Evolutionary conservation across 2,888 invertebrate genomes (phyloP).

Genomic region (Epiblema foenella): DNA sequence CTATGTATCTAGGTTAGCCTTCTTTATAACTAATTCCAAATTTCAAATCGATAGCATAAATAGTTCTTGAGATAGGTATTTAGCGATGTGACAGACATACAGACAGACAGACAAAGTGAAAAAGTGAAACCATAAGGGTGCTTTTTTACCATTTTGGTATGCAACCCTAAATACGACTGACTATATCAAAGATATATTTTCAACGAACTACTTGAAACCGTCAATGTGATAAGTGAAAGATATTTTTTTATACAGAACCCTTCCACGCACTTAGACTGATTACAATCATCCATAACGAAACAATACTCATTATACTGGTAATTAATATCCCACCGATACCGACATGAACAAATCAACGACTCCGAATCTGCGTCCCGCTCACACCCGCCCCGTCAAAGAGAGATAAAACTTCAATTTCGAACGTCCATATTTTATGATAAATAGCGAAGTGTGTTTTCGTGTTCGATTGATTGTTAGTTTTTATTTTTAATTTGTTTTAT

Average conservation of each 20-base stretch:
- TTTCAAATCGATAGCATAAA: too few species aligned
- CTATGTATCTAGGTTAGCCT: too few species aligned
- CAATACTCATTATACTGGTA: conserved; percentile 74
- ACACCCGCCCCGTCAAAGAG: conserved; percentile 52
- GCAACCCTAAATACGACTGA: too few species aligned
- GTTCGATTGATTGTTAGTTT: conserved; percentile 75
- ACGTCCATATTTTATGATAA: conserved; percentile 77
- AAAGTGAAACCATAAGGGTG: too few species aligned
- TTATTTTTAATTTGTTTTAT: conserved; percentile 76
- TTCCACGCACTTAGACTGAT: conserved; percentile 51
- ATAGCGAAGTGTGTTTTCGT: conserved; percentile 78
- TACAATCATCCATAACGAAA: conserved; percentile 65
- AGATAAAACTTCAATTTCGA: conserved; percentile 67
- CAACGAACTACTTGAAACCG: neutral
- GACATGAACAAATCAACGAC: conserved; percentile 72
- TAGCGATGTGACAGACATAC: too few species aligned
- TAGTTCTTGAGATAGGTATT: too few species aligned
- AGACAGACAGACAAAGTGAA: too few species aligned
- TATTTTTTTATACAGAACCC: conserved; percentile 50
- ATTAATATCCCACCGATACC: conserved; percentile 78
- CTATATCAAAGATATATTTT: neutral
- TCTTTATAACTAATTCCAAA: too few species aligned
- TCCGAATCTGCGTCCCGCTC: conserved; percentile 55
- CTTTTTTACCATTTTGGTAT: too few species aligned
- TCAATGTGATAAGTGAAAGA: neutral